Evolutionary conservation across 2,113 vertebrate genomes (phyloP).

Genomic region (Hassar affinis): DNA sequence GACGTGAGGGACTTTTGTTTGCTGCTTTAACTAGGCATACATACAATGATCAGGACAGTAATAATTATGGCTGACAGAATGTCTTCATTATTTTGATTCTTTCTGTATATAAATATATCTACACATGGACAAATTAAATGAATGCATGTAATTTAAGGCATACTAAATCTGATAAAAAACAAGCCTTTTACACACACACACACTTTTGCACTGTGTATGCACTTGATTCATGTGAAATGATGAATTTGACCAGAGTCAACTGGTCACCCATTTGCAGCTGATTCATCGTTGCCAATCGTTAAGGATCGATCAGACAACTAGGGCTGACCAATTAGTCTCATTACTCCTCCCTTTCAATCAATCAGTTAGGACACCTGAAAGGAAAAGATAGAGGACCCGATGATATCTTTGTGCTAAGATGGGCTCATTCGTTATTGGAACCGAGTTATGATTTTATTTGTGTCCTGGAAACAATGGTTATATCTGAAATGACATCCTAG

Average conservation of each 20-base stretch:
- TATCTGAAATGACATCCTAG: background rate
- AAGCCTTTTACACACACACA: background rate
- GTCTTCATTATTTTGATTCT: background rate
- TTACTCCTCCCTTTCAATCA: constrained; percentile 50
- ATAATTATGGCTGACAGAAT: background rate
- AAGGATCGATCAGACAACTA: constrained; percentile 47
- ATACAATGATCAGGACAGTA: background rate
- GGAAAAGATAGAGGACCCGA: constrained; percentile 35
- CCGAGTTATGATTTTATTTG: constrained; percentile 13
- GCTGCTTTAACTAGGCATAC: background rate
- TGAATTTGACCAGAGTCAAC: constrained; percentile 5
- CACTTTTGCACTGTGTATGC: background rate
- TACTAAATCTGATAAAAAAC: no score
- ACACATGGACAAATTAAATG: no score
- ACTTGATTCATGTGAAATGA: constrained; percentile 6
- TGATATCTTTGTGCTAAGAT: constrained; percentile 23
- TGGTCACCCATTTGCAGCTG: constrained; percentile 34
- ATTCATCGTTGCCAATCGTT: constrained; percentile 39
- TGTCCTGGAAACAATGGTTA: background rate
- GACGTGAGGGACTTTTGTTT: background rate
- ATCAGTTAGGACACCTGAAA: constrained; percentile 51
- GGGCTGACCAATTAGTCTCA: constrained; percentile 53
- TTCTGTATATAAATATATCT: no score
- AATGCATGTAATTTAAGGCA: no score
- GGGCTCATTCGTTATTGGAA: constrained; percentile 8